These are phyloP conservation scores for Pristionchus arcanus DNA, from an alignment of 2,888 invertebrate species.

Conservation along the genomic window DNA sequence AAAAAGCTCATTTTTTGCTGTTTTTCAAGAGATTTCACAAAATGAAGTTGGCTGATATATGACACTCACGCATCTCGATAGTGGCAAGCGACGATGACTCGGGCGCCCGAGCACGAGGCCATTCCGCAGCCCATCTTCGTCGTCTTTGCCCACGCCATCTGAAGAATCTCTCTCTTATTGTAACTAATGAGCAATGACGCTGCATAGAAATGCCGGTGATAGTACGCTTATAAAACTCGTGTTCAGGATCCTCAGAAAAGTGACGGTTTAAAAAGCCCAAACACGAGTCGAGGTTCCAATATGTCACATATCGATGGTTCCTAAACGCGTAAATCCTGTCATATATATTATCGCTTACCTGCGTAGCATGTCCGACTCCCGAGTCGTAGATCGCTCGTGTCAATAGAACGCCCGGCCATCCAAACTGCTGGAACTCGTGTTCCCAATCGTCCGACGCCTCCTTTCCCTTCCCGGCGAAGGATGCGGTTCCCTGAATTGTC, in stretches of 20 bases:
- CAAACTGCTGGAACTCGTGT: neutral
- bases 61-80: conserved; percentile 56
- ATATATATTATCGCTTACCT: neutral
- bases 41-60: no score
- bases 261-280: no score
- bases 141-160: conserved; percentile 62
- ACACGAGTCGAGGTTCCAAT: no score
- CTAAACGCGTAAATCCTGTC: no score
- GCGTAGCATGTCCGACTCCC: conserved; percentile 60
- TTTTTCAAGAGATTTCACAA: neutral
- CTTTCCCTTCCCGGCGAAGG: neutral
- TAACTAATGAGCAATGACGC: no score
- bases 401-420: conserved; percentile 3
- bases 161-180: no score
- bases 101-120: conserved; percentile 36
- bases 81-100: conserved; percentile 57
- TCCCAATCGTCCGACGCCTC: neutral
- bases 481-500: no score
- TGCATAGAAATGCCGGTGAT: no score
- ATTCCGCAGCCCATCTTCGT: conserved; percentile 58
- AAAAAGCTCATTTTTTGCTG: conserved; percentile 3
- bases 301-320: no score
- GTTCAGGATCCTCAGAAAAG: no score
- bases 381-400: conserved; percentile 50
- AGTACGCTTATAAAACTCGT: no score